These are phyloP conservation scores for Coptodon rendalli DNA, from an alignment of 2,113 vertebrate genomes.

Conservation along the genomic window DNA sequence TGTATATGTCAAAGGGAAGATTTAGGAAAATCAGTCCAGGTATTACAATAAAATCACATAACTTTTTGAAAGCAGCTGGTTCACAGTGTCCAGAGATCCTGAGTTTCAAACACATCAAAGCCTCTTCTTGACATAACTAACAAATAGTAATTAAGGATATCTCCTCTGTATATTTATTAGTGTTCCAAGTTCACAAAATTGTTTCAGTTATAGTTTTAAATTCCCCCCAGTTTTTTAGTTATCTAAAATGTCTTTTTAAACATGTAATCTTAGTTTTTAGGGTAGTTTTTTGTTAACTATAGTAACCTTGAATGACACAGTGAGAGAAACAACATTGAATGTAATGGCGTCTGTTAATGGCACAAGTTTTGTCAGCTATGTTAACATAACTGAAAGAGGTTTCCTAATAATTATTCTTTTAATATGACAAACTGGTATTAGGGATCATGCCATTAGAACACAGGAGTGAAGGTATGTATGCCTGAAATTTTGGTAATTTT, in stretches of 20 bases:
- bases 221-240: not conserved
- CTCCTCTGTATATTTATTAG: not conserved
- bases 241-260: not conserved
- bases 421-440: not conserved
- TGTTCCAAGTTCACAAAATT: not conserved
- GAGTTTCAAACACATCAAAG: not conserved
- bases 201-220: not conserved
- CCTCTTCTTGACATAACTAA: not conserved
- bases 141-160: not conserved
- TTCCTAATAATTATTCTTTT: not conserved
- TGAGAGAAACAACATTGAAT: not conserved
- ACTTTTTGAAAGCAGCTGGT: not conserved
- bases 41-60: not conserved
- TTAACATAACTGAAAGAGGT: not conserved
- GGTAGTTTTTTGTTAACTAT: no score
- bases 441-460: not conserved
- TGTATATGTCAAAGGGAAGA: not conserved
- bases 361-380: not conserved
- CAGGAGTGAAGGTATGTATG: not conserved
- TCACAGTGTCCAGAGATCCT: not conserved
- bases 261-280: not conserved
- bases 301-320: no score
- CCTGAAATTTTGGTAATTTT: not conserved
- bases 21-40: not conserved
- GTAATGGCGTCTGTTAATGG: not conserved